Evolutionary conservation across 2,797 vertebrate species (phyloP).

Genomic region (Arrhamphus sclerolepis): DNA sequence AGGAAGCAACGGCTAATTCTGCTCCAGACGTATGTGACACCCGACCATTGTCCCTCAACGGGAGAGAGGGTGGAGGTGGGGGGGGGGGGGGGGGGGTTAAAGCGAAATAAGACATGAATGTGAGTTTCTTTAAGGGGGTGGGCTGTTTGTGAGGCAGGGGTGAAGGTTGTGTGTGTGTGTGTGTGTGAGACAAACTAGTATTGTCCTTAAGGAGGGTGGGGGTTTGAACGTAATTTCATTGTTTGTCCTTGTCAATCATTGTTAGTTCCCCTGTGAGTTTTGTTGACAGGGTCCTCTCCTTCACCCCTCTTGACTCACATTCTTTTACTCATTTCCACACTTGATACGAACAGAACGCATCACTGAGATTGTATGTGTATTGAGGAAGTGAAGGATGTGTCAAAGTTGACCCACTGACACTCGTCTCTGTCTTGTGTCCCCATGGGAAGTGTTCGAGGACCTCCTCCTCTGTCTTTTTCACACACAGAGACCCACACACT

Average conservation of each 20-base stretch:
- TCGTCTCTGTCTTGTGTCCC: constrained; percentile 60
- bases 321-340: constrained; percentile 35
- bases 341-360: constrained; percentile 19
- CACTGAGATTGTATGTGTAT: constrained; percentile 28
- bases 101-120: constrained; percentile 43
- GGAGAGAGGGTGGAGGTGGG: constrained; percentile 2
- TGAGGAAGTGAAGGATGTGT: constrained; percentile 74
- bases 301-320: constrained; percentile 45
- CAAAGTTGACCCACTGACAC: constrained; percentile 70
- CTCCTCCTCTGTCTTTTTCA: constrained; percentile 37
- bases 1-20: constrained; percentile 81
- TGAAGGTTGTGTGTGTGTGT: constrained; percentile 33
- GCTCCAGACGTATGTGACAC: constrained; percentile 80
- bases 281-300: constrained; percentile 45
- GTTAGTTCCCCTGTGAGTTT: constrained; percentile 48
- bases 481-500: constrained; percentile 16
- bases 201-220: constrained; percentile 59
- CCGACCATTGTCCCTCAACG: constrained; percentile 69
- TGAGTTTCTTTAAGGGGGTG: constrained; percentile 47
- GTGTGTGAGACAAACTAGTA: constrained; percentile 45
- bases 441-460: constrained; percentile 63
- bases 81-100: constrained; percentile 9
- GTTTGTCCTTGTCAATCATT: constrained; percentile 53
- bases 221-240: constrained; percentile 54
- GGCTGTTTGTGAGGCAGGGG: constrained; percentile 48